Evolutionary conservation across 2,797 vertebrate species (phyloP).

Genomic region (Anguilla megastoma): DNA sequence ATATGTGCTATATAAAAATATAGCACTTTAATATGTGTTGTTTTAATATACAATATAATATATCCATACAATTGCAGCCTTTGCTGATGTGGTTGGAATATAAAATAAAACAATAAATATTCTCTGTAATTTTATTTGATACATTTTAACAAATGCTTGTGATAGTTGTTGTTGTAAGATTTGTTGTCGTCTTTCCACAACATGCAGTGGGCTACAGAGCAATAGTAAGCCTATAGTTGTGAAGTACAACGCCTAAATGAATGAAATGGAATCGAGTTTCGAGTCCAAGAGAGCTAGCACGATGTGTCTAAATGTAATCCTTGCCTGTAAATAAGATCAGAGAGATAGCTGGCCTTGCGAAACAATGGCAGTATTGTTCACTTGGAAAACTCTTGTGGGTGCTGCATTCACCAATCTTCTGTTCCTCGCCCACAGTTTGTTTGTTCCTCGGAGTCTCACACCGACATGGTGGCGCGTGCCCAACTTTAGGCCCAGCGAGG

Average conservation of each 20-base stretch:
- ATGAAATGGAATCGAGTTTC: neutral
- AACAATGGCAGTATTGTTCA: conserved; percentile 81
- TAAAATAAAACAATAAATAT: neutral
- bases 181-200: neutral
- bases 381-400: conserved; percentile 57
- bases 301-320: neutral
- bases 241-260: neutral
- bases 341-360: conserved; percentile 46
- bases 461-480: conserved; percentile 62
- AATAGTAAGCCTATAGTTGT: neutral
- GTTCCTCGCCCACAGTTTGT: conserved; percentile 69
- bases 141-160: neutral
- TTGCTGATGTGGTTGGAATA: neutral
- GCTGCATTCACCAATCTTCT: conserved; percentile 39
- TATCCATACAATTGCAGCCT: neutral
- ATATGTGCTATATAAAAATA: neutral
- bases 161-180: neutral
- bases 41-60: neutral
- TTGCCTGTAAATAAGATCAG: neutral
- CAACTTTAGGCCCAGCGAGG: conserved; percentile 73
- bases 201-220: neutral
- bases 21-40: neutral
- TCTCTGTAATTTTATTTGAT: neutral
- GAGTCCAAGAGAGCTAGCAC: neutral
- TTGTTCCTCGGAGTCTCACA: conserved; percentile 60